Percentiles rank a stretch among this genome's conserved stretches.
These are phyloP conservation scores for Diuraphis noxia DNA, from an alignment of 1,140 invertebrate species.

Conservation along the genomic window DNA sequence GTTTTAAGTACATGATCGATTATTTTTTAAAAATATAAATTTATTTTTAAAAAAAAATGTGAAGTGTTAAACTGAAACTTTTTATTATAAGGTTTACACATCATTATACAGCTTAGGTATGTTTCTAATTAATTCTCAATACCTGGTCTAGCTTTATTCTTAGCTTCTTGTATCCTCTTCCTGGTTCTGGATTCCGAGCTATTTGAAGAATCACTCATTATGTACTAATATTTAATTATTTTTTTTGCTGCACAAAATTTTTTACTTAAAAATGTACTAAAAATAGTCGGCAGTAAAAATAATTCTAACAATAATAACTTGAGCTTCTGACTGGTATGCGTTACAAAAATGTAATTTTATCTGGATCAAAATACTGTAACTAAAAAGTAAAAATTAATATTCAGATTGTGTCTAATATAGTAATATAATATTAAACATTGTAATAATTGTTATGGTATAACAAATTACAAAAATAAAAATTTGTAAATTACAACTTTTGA, in stretches of 20 bases:
- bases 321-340: not conserved
- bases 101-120: not conserved
- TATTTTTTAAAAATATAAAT: not conserved
- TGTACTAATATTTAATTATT: not conserved
- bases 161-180: conserved; percentile 85
- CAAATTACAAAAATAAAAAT: not conserved
- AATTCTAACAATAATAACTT: conserved; percentile 6
- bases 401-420: not conserved
- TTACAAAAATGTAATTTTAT: not conserved
- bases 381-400: not conserved
- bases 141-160: conserved; percentile 86
- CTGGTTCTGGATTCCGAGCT: conserved; percentile 58
- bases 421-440: not conserved
- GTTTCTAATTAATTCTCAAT: not conserved
- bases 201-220: conserved; percentile 50
- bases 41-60: no score
- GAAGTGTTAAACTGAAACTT: not conserved
- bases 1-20: not conserved
- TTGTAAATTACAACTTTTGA: not conserved
- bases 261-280: not conserved
- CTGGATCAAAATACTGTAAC: not conserved
- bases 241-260: not conserved
- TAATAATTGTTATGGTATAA: not conserved
- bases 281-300: not conserved
- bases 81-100: not conserved